Evolutionary conservation across 1,140 invertebrate genomes (phyloP).

Genomic region (Sarcophaga peregrina): DNA sequence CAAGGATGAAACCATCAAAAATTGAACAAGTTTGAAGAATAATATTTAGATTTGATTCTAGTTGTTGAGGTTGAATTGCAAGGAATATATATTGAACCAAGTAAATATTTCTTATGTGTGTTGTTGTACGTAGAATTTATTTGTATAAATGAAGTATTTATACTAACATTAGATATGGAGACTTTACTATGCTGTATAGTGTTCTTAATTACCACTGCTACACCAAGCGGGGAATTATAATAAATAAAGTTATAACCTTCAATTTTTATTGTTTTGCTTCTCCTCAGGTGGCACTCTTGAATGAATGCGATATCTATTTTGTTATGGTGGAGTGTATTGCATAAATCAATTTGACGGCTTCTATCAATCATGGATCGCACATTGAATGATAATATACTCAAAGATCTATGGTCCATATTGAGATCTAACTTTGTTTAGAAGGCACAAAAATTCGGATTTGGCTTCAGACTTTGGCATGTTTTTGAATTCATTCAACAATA

Average conservation of each 20-base stretch:
- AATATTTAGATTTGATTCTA: no score
- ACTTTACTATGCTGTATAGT: no score
- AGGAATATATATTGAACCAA: no score
- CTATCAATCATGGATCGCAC: not conserved
- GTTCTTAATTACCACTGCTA: no score
- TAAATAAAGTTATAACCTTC: not conserved
- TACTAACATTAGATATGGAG: no score
- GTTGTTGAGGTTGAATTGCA: no score
- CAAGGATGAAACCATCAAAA: no score
- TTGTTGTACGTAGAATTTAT: no score
- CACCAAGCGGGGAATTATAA: no score
- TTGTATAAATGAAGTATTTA: no score
- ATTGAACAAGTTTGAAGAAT: no score
- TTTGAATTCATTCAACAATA: not conserved
- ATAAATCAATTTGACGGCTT: not conserved
- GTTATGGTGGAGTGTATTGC: not conserved
- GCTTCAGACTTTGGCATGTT: slow-evolving; percentile 11
- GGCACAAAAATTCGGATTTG: not conserved
- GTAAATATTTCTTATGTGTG: no score
- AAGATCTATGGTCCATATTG: slow-evolving; percentile 27
- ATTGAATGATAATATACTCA: slow-evolving; percentile 4
- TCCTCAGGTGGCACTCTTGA: slow-evolving; percentile 1
- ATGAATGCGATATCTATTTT: slow-evolving; percentile 15
- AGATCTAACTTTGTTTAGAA: not conserved
- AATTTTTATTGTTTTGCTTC: not conserved